Base-by-base conservation (phyloP, 2,113 vertebrate species). In the Fulmarus glacialis region DNA sequence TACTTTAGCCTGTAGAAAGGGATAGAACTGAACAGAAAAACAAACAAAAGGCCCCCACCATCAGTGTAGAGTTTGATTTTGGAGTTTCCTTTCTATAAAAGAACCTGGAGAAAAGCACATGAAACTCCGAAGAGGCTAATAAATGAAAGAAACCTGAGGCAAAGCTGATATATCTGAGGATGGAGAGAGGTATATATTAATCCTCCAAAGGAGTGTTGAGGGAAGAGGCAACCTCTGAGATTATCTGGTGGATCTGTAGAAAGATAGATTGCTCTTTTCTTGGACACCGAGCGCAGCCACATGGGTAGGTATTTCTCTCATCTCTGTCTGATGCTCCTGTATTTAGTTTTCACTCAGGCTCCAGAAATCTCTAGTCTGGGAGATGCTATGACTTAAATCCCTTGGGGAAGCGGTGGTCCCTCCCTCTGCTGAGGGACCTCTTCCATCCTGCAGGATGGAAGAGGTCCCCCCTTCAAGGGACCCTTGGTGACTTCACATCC, bases 1-100 rank as follows among this genome's bases (percentile, higher is more conserved):
- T 62, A 11, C 40, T 15, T 84, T 43, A 30, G 42, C 11, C 26
- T 55, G 14, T 11, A 60, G 50, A 59, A 55, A 29, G 42, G 8
- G 29, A n/a, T 8, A 42, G 34, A 82, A 40, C 16, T 59, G 55
- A 85, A 86, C 19, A 52, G 48, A 70, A 15, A 55, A 73, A 29
- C 22, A 36, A 78, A 22, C 20, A 50, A 7, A 56, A 30, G 2
- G 1, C 2, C 5, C 5, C 6, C 8, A 18, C 9, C 15, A 18
- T 58, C 9, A 30, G 12, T 30, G 7, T 63, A 12, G 19, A 45
- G 32, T 73, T 59, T 52, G 34, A 70, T 43, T 22, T 22, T 81
- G 38, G 27, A 73, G 24, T 64, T 82, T 48, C 16, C 3, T 58
- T 84, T 82, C 29, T 78, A 34, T 82, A 62, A n/a, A 82, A 82